A percentile compares a stretch with the other conserved stretches of the same genome.
Conservation (phyloP, 1,140 invertebrate species). For the Drosophila ohnishii region DNA sequence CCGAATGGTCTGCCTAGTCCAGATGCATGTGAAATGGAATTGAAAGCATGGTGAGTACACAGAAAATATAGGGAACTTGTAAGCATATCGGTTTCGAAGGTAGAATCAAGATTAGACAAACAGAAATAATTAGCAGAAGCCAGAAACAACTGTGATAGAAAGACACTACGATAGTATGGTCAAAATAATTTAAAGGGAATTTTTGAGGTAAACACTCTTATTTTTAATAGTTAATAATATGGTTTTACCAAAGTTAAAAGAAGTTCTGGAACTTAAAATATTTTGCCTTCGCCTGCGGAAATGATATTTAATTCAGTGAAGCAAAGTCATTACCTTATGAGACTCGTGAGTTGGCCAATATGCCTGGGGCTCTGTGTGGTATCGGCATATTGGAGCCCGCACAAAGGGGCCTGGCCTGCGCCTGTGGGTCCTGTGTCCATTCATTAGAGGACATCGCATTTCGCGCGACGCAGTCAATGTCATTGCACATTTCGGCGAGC, state of each 20-base stretch:
- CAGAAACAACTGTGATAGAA: background rate
- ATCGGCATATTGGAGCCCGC: constrained; percentile 16
- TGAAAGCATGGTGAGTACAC: constrained; percentile 39
- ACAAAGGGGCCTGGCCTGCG: constrained; percentile 9
- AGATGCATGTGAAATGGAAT: constrained; percentile 50
- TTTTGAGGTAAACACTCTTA: background rate
- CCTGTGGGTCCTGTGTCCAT: constrained; percentile 43
- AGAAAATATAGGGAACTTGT: constrained; percentile 4
- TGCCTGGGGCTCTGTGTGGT: background rate
- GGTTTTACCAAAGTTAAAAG: background rate
- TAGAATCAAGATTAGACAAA: too few relatives aligned
- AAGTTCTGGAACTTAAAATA: background rate
- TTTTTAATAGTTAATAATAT: background rate
- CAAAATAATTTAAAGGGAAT: background rate
- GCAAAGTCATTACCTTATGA: background rate
- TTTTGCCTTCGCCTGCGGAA: too few relatives aligned
- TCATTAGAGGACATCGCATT: constrained; percentile 66
- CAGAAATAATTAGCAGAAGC: background rate
- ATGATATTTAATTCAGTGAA: background rate
- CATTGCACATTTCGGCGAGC: constrained; percentile 44
- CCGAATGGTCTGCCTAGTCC: constrained; percentile 16
- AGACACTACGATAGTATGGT: background rate
- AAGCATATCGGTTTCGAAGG: background rate
- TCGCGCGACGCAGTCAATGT: constrained; percentile 37
- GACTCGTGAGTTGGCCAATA: background rate